These are phyloP conservation scores for Eumacrocentrus americanus DNA, from an alignment of 2,888 invertebrate genomes.

Conservation along the genomic window DNA sequence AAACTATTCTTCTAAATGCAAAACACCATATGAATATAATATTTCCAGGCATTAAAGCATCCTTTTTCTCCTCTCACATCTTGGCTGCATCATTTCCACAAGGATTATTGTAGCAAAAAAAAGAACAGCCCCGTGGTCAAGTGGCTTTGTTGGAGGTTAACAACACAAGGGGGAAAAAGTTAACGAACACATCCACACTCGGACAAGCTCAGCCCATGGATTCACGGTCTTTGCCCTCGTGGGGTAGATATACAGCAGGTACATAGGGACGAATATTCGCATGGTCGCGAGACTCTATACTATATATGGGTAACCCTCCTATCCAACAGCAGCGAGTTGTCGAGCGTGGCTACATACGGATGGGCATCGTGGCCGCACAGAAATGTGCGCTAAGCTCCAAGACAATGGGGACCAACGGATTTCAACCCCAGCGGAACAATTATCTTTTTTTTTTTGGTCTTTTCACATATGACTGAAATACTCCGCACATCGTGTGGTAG, in stretches of 20 bases:
- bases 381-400: conserved; percentile 1
- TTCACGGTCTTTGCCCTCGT: not conserved
- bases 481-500: not conserved
- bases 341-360: not conserved
- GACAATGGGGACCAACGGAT: not conserved
- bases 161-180: not conserved
- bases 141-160: not conserved
- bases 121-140: not conserved
- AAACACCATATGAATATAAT: not conserved
- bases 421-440: not conserved
- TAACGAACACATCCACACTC: conserved; percentile 1
- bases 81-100: not conserved
- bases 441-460: not conserved
- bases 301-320: no score
- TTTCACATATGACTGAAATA: not conserved
- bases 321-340: no score
- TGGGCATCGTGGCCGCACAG: not conserved
- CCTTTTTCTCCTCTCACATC: not conserved
- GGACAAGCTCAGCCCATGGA: no score
- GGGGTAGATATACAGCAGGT: not conserved
- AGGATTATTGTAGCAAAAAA: not conserved
- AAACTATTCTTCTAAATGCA: no score
- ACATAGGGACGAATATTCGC: not conserved
- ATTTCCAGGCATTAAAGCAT: not conserved
- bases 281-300: not conserved